A percentile compares a stretch with the other conserved stretches of the same genome.
These are phyloP conservation scores for Apocheima hispidaria DNA, from an alignment of 2,888 invertebrate genomes.

Conservation along the genomic window DNA sequence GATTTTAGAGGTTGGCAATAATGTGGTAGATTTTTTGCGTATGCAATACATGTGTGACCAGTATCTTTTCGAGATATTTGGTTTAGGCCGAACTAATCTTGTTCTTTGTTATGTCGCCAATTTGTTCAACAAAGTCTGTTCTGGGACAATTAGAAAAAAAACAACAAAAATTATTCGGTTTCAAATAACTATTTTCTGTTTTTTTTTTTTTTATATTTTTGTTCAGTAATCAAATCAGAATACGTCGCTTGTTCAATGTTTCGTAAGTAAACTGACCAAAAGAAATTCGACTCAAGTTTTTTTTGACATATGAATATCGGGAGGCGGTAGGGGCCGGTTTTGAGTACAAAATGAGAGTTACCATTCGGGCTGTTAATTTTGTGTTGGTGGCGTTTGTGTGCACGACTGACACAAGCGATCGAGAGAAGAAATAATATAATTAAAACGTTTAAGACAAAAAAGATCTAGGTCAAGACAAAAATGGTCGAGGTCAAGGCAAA, in stretches of 20 bases:
- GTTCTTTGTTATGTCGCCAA: background rate
- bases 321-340: constrained; percentile 43
- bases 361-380: constrained; percentile 66
- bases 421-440: background rate
- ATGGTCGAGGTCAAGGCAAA: too few species aligned
- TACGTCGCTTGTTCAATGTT: background rate
- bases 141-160: background rate
- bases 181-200: background rate
- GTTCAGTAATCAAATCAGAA: background rate
- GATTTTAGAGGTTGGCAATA: constrained; percentile 33
- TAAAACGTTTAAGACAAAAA: background rate
- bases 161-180: background rate
- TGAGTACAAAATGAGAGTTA: constrained; percentile 65
- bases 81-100: background rate
- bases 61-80: constrained; percentile 1
- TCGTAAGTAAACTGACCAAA: background rate
- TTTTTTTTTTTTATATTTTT: too few species aligned
- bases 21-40: constrained; percentile 15
- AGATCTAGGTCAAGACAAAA: too few species aligned
- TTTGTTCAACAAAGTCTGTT: background rate
- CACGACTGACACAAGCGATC: background rate
- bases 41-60: constrained; percentile 28
- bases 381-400: constrained; percentile 28
- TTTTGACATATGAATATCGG: constrained; percentile 24
- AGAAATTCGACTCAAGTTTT: background rate